These are phyloP conservation scores for Byasa hedistus DNA, from an alignment of 2,888 invertebrate species.

Conservation along the genomic window DNA sequence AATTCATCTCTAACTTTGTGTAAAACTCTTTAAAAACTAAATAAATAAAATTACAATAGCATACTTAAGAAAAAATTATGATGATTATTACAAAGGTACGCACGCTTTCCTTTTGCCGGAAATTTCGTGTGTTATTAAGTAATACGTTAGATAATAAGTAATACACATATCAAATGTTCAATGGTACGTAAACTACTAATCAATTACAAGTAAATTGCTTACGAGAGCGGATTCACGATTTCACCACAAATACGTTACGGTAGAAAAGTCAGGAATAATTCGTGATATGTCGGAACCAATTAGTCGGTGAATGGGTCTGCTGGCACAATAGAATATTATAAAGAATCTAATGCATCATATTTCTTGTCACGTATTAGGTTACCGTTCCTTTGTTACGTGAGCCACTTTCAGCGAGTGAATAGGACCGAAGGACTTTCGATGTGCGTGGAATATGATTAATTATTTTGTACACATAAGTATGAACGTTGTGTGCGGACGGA, in stretches of 20 bases:
- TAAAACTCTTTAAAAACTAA: conserved; percentile 17
- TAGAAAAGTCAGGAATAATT: conserved; percentile 51
- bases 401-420: conserved; percentile 75
- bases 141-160: conserved; percentile 13
- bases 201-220: conserved; percentile 27
- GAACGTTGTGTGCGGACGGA: conserved; percentile 38
- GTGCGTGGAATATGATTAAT: conserved; percentile 76
- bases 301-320: conserved; percentile 64
- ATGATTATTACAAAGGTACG: conserved; percentile 4
- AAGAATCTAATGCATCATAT: conserved; percentile 67
- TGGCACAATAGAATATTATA: conserved; percentile 63
- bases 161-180: conserved; percentile 8
- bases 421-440: conserved; percentile 60
- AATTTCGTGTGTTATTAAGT: conserved; percentile 18
- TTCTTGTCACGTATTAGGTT: conserved; percentile 76
- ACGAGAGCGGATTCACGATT: conserved; percentile 54
- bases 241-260: conserved; percentile 50
- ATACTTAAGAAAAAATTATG: conserved; percentile 6
- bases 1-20: conserved; percentile 23
- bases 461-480: conserved; percentile 61
- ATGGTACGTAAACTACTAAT: conserved; percentile 20
- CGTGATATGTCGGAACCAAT: conserved; percentile 62
- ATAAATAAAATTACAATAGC: conserved; percentile 1
- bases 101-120: conserved; percentile 11
- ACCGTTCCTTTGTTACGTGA: conserved; percentile 78